Base-by-base conservation (phyloP, 2,888 invertebrate genomes). In the Acleris literana region DNA sequence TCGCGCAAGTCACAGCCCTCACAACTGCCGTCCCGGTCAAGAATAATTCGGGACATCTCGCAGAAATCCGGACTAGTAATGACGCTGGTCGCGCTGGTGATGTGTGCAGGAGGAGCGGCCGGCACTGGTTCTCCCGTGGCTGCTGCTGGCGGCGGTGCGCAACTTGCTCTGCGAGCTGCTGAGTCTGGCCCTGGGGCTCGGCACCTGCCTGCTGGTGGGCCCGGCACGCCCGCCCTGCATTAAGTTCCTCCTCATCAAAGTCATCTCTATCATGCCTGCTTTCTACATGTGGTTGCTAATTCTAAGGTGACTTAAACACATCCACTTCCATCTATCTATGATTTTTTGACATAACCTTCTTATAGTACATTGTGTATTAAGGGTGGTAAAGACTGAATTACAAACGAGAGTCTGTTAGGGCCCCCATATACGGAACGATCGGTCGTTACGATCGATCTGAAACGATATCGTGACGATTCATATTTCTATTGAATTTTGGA, bases 271-370 rank as follows among this genome's bases (percentile, higher is more conserved):
- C 39, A 85, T 84, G 72, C 93, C 93, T 1, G 84, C 90, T 0
- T 85, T 93, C 65, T 94, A 94, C 71, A 88, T 89, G 86, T 94
- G 93, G 93, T 83, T 90, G 76, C 80, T 93, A 20, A 79, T 93
- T 44, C 85, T 87, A 53, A 88, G 89, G 93, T 93, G 9, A 74
- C 73, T 69, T 51, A 11, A n/a, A n/a, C 39, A 13, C 13, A 4
- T 39, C 1, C 3, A 13, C 33, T 33, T 33, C 33, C 33, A 9
- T 9, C 29, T 29, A 29, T 9, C 1, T 29, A 29, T 29, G 2
- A 3, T 33, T 33, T 33, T 7, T 33, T 33, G 0, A 33, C 2
- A 33, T 33, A 9, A 33, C 2, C 3, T 33, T 33, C 33, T 33
- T 9, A n/a, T n/a, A n/a, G n/a, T n/a, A n/a, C n/a, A n/a, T n/a